A percentile compares a stretch with the other conserved stretches of the same genome.
phyloP scores from a whole-genome alignment of 2,888 invertebrate genomes.

The Agonopterix arenella region DNA sequence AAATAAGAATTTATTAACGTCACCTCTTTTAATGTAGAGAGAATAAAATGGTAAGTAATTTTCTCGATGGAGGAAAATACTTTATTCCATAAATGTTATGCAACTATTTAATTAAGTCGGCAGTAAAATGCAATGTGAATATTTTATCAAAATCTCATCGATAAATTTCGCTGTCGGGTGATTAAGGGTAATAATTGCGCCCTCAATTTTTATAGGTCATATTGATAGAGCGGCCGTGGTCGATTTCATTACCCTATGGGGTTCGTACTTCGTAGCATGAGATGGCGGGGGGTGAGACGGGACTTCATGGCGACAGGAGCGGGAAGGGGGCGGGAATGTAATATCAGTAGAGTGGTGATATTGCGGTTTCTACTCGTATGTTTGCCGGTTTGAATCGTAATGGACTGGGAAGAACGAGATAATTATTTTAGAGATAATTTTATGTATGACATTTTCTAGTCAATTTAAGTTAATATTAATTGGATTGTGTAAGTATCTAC shows the following conservation, averaged over 20 bases:
- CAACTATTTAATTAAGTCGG: too few species aligned
- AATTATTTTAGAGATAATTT: background rate
- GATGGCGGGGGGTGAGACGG: constrained; percentile 32
- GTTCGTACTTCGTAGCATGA: constrained; percentile 28
- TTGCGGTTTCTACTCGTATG: constrained; percentile 63
- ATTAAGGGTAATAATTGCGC: constrained; percentile 30
- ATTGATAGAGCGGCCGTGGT: constrained; percentile 53
- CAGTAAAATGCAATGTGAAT: background rate
- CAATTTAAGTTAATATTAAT: too few species aligned
- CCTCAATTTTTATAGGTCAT: constrained; percentile 67
- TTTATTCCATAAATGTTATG: too few species aligned
- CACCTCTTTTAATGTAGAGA: too few species aligned
- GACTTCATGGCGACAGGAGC: constrained; percentile 57
- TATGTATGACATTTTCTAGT: too few species aligned
- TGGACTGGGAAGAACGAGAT: constrained; percentile 4
- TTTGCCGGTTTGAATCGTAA: constrained; percentile 32
- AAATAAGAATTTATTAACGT: constrained; percentile 1
- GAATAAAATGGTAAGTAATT: too few species aligned
- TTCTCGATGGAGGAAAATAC: too few species aligned
- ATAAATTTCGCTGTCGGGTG: constrained; percentile 2
- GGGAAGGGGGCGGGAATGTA: constrained; percentile 44
- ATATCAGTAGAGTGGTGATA: constrained; percentile 68
- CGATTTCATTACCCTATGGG: constrained; percentile 68
- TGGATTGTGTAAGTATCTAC: too few species aligned
- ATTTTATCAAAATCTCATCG: constrained; percentile 1